These are phyloP conservation scores for Brachyopa scutellaris DNA, from an alignment of 2,888 invertebrate species.

Conservation along the genomic window DNA sequence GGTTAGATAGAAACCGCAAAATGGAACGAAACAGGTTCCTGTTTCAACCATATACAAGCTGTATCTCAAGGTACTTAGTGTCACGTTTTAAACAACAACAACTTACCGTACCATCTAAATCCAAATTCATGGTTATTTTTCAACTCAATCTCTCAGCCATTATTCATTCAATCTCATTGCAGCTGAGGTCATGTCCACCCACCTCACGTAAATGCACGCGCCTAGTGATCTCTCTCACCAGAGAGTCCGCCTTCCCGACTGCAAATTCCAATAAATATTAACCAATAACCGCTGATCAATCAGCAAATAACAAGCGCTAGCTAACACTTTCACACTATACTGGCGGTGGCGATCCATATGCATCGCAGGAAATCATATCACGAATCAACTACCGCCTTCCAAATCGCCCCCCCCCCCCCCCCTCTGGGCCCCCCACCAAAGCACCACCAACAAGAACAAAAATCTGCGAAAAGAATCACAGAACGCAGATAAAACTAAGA, in stretches of 20 bases:
- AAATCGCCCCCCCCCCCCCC: neutral
- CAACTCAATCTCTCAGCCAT: conserved; percentile 11
- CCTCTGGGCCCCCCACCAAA: neutral
- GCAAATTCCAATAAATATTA: conserved; percentile 59
- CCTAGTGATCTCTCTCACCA: conserved; percentile 29
- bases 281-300: conserved; percentile 67
- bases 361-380: conserved; percentile 48
- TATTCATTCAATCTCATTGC: conserved; percentile 35
- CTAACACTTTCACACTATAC: conserved; percentile 66
- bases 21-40: too few species aligned
- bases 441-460: neutral
- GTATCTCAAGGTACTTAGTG: too few species aligned
- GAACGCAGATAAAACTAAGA: conserved; percentile 59
- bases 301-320: conserved; percentile 68
- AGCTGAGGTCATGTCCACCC: conserved; percentile 54
- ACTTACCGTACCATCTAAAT: neutral
- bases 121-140: neutral
- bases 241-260: conserved; percentile 8
- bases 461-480: conserved; percentile 60
- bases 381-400: conserved; percentile 47
- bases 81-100: too few species aligned
- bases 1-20: too few species aligned
- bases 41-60: too few species aligned
- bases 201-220: conserved; percentile 56
- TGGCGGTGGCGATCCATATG: conserved; percentile 14